Conservation (phyloP, 2,888 invertebrate genomes). For the Eumacrocentrus americanus region DNA sequence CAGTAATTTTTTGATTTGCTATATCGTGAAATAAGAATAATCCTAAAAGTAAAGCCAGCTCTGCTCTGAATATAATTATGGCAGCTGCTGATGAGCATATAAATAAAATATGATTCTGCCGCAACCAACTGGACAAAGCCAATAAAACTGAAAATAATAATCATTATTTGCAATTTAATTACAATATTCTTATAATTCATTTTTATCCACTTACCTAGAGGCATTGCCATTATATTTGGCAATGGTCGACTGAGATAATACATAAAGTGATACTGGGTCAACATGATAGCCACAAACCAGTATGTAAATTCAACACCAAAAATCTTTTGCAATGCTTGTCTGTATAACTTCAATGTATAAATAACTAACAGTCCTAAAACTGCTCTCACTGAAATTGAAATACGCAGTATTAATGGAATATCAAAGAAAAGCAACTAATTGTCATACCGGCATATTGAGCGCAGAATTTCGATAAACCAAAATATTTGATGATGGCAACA, state of each 20-base stretch:
- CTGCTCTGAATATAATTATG: slow-evolving; percentile 88
- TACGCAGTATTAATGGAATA: slow-evolving; percentile 19
- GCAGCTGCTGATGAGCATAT: slow-evolving; percentile 85
- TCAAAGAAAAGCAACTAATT: neutral
- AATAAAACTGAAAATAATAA: slow-evolving; percentile 83
- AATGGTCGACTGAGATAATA: slow-evolving; percentile 94
- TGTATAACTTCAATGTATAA: slow-evolving; percentile 74
- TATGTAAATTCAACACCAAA: slow-evolving; percentile 80
- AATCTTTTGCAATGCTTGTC: slow-evolving; percentile 74
- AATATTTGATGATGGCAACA: slow-evolving; percentile 70
- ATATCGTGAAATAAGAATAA: slow-evolving; percentile 83
- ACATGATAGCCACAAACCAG: slow-evolving; percentile 84
- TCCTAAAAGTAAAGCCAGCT: slow-evolving; percentile 86
- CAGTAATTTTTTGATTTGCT: slow-evolving; percentile 70
- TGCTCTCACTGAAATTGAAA: slow-evolving; percentile 73
- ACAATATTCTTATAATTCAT: neutral
- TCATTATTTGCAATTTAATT: slow-evolving; percentile 7
- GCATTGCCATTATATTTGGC: slow-evolving; percentile 93
- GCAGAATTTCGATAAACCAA: slow-evolving; percentile 82
- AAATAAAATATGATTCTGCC: slow-evolving; percentile 75
- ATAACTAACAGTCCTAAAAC: slow-evolving; percentile 80
- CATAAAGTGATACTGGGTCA: slow-evolving; percentile 97
- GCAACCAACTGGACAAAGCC: slow-evolving; percentile 85
- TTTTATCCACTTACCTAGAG: slow-evolving; percentile 72
- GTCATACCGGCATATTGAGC: slow-evolving; percentile 82